Evolutionary conservation across 2,797 vertebrate species (phyloP), one percentile per base, ranked within the genome.

Genomic region (Thalassophryne amazonica): DNA sequence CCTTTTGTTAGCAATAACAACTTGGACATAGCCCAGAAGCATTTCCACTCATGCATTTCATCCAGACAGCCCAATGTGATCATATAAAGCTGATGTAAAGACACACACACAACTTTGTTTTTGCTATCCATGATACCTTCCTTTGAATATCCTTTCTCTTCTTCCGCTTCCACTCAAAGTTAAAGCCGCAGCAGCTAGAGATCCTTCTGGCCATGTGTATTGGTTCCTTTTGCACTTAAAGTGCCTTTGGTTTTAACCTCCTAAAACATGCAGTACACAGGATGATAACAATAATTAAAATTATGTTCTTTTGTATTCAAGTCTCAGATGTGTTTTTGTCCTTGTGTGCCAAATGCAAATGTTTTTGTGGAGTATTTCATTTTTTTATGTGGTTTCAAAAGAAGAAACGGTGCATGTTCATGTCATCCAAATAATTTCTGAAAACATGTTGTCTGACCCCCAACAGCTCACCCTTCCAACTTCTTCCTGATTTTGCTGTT

Each of bases 401-500:
- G 47, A 68, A 59, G 42, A 42, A 30, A 25, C 2, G 1, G 31
- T n/a, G 40, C 66, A 41, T 9, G 18, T 28, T 13, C 3, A 5
- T 53, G 60, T 64, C 52, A 56, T 56, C 46, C 54, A 57, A 77
- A 70, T 59, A 78, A 76, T 71, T 60, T 74, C 46, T 69, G 42
- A 78, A 80, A 77, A 54, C 53, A 60, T 20, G 29, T 40, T 51
- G 42, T 69, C 45, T 10, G 27, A 71, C 62, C 69, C 37, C 29
- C 12, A 1, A 12, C 53, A 7, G 8, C 46, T 29, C 19, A 35
- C 5, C 30, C 22, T 12, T 39, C 29, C 31, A 38, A 67, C 59
- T 41, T 62, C 88, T 90, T 90, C 89, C 89, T 86, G 86, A 87
- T 94, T 94, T 93, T 86, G 85, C 90, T 87, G 84, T 89, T 90